phyloP scores from a whole-genome alignment of 1,140 invertebrate species.

The Drosophila repletoides region DNA sequence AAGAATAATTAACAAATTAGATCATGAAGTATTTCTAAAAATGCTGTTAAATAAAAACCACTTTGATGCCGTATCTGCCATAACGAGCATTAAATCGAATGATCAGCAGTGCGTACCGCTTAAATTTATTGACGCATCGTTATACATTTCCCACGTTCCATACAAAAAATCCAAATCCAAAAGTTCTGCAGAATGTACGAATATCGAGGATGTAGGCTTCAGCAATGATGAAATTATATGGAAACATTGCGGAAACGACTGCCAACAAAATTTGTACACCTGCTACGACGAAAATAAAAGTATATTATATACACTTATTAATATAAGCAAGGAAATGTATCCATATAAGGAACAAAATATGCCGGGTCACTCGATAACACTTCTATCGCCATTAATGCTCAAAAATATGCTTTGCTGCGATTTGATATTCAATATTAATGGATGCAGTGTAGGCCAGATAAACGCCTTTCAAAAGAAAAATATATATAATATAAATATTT shows the following conservation, averaged over 20 bases:
- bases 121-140: slow-evolving; percentile 68
- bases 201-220: slow-evolving; percentile 57
- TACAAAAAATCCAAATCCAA: slow-evolving; percentile 18
- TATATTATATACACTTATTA: slow-evolving; percentile 62
- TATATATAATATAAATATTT: slow-evolving; percentile 86
- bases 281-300: slow-evolving; percentile 62
- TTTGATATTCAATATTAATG: slow-evolving; percentile 85
- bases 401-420: slow-evolving; percentile 90
- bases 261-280: slow-evolving; percentile 39
- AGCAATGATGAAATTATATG: slow-evolving; percentile 61
- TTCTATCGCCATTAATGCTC: slow-evolving; percentile 92
- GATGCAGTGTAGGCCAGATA: slow-evolving; percentile 84
- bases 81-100: slow-evolving; percentile 45
- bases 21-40: slow-evolving; percentile 88
- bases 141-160: slow-evolving; percentile 59
- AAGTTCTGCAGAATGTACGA: slow-evolving; percentile 3
- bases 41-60: slow-evolving; percentile 83
- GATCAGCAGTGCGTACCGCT: slow-evolving; percentile 77
- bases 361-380: slow-evolving; percentile 92
- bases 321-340: slow-evolving; percentile 91
- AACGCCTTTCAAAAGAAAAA: slow-evolving; percentile 83
- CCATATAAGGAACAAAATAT: slow-evolving; percentile 86
- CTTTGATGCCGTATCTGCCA: slow-evolving; percentile 29
- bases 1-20: slow-evolving; percentile 90
- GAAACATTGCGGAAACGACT: slow-evolving; percentile 49